Evolutionary conservation across 2,797 vertebrate species (phyloP), one percentile per base, ranked within the genome.

Genomic region (Rhinophrynus dorsalis): DNA sequence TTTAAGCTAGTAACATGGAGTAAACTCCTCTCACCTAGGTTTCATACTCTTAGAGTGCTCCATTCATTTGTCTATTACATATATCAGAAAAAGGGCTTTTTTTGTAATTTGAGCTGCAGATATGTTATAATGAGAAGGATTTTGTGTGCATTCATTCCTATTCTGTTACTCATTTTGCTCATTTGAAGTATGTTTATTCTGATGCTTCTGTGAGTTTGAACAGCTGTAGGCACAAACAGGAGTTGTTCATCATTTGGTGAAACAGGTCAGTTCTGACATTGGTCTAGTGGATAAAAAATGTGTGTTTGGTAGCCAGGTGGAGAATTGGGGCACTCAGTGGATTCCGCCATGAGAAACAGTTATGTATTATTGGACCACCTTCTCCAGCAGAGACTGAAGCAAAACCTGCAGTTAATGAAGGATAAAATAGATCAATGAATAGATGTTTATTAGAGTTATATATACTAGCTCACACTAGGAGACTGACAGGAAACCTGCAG

Each of bases 341-440:
- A 18, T 47, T 23, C 11, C n/a, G 15, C 24, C 26, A 52, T 30
- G 9, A 15, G n/a, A 12, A 52, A 12, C 20, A 37, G 30, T 23
- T 40, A n/a, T 45, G 23, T 32, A 15, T 63, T 44, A 56, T 51
- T 32, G 9, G 2, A 15, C n/a, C 21, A 26, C 37, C 21, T 42
- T 65, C 60, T 33, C n/a, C 21, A 63, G 40, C 2, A 29, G 24
- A 57, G 12, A 65, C 30, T 37, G 45, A n/a, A 38, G 30, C n/a
- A 32, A 40, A 37, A 71, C 13, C 59, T 57, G 61, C 18, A 64
- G 47, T 50, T 64, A 64, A 64, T 63, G 24, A 64, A 58, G 51
- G 44, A 71, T 63, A 56, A 48, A 71, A 71, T 71, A 71, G 51
- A 63, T 57, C 23, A 47, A 55, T 57, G 50, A 57, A 50, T 27